Conservation (phyloP, 2,888 invertebrate species). For the Drosophila mulleri region DNA sequence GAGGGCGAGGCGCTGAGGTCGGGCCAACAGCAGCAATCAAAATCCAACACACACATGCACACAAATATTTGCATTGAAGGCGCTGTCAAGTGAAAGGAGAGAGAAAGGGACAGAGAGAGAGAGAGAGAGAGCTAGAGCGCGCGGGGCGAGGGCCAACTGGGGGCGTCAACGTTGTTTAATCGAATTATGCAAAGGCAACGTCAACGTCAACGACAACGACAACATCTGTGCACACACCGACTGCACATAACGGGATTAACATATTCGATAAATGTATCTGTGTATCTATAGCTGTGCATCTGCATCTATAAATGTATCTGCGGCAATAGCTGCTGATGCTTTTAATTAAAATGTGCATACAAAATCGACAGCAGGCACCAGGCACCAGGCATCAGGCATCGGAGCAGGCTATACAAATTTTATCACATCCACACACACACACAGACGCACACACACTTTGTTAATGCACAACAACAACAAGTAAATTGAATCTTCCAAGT, state of each 20-base stretch:
- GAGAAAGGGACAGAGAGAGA: no score
- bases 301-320: slow-evolving; percentile 13
- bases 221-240: slow-evolving; percentile 22
- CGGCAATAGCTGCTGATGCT: slow-evolving; percentile 24
- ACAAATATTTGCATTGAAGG: slow-evolving; percentile 65
- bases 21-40: slow-evolving; percentile 59
- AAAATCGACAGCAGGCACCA: slow-evolving; percentile 37
- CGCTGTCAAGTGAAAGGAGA: slow-evolving; percentile 16
- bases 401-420: slow-evolving; percentile 45
- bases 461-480: slow-evolving; percentile 13
- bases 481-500: slow-evolving; percentile 58
- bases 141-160: background rate
- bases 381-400: slow-evolving; percentile 32
- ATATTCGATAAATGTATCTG: slow-evolving; percentile 63
- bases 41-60: slow-evolving; percentile 58
- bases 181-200: slow-evolving; percentile 70
- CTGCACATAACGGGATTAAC: slow-evolving; percentile 69
- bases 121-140: background rate
- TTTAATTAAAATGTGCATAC: slow-evolving; percentile 75
- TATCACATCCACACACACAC: slow-evolving; percentile 37
- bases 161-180: slow-evolving; percentile 59
- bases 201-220: slow-evolving; percentile 34
- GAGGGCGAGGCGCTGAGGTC: background rate
- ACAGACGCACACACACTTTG: slow-evolving; percentile 9
- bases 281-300: slow-evolving; percentile 27